phyloP scores from a whole-genome alignment of 2,888 invertebrate species.

The Drosophila paracracens region DNA sequence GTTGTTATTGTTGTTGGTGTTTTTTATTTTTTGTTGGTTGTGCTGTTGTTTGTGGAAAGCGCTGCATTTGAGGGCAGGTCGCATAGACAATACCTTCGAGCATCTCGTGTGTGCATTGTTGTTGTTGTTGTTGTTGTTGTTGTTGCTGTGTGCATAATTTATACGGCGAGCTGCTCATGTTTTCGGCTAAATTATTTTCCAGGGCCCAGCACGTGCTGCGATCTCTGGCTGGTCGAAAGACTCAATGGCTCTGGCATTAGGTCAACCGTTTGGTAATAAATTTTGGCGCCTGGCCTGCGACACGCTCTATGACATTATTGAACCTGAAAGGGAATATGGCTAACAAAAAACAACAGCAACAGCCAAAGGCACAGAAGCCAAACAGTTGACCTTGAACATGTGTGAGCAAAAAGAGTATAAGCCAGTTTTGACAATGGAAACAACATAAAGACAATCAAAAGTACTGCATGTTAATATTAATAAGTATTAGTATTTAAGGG shows the following conservation, averaged over 20 bases:
- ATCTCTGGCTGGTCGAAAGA: slow-evolving; percentile 22
- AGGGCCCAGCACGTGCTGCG: slow-evolving; percentile 64
- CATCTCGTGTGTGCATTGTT: slow-evolving; percentile 36
- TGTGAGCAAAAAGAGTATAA: slow-evolving; percentile 13
- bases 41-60: slow-evolving; percentile 32
- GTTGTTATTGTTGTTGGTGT: slow-evolving; percentile 29
- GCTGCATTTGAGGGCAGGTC: slow-evolving; percentile 68
- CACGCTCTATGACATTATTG: slow-evolving; percentile 77
- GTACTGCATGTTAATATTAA: neutral
- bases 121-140: slow-evolving; percentile 11
- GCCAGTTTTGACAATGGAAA: slow-evolving; percentile 13
- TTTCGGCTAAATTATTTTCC: slow-evolving; percentile 76
- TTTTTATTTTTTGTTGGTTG: slow-evolving; percentile 9
- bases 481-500: neutral
- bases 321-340: slow-evolving; percentile 72
- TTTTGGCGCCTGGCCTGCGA: slow-evolving; percentile 74
- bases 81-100: slow-evolving; percentile 74
- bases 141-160: slow-evolving; percentile 70
- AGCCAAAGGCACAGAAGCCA: slow-evolving; percentile 55
- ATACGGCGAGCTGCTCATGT: slow-evolving; percentile 72
- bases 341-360: slow-evolving; percentile 38
- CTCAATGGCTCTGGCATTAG: slow-evolving; percentile 49
- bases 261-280: slow-evolving; percentile 74
- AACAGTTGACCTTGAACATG: slow-evolving; percentile 64
- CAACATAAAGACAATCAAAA: neutral